Conservation (phyloP, 2,797 vertebrate species). For the Okamejei kenojei region DNA sequence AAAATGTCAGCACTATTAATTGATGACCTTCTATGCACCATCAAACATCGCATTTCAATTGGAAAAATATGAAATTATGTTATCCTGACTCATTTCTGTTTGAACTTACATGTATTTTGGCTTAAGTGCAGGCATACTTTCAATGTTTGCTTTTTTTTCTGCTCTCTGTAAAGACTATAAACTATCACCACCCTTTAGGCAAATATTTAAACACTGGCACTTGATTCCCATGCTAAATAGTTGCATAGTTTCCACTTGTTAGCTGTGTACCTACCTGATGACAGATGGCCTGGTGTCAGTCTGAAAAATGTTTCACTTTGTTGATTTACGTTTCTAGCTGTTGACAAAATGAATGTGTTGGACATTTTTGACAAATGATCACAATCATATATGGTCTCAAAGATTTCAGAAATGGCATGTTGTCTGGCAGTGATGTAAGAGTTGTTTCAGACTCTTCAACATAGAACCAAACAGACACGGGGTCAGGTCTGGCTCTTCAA, state of each 20-base stretch:
- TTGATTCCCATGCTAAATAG: neutral
- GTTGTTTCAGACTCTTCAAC: neutral
- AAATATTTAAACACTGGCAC: neutral
- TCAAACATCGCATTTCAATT: neutral
- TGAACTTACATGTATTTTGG: neutral
- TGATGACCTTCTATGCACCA: neutral
- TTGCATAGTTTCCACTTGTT: neutral
- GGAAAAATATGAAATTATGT: neutral
- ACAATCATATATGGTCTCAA: neutral
- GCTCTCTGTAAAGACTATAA: neutral
- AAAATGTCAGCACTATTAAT: neutral
- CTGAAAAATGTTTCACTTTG: neutral
- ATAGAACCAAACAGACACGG: neutral
- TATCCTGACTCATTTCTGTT: neutral
- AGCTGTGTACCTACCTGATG: neutral
- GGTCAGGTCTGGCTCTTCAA: neutral
- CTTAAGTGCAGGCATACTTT: neutral
- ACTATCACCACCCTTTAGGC: neutral
- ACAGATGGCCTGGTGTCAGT: neutral
- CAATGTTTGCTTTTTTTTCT: neutral
- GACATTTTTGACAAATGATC: neutral
- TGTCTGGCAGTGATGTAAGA: neutral
- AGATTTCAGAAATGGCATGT: neutral
- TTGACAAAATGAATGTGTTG: neutral
- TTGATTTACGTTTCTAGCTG: neutral